Conservation (phyloP, 1,140 invertebrate species). For the Zophobas atratus region DNA sequence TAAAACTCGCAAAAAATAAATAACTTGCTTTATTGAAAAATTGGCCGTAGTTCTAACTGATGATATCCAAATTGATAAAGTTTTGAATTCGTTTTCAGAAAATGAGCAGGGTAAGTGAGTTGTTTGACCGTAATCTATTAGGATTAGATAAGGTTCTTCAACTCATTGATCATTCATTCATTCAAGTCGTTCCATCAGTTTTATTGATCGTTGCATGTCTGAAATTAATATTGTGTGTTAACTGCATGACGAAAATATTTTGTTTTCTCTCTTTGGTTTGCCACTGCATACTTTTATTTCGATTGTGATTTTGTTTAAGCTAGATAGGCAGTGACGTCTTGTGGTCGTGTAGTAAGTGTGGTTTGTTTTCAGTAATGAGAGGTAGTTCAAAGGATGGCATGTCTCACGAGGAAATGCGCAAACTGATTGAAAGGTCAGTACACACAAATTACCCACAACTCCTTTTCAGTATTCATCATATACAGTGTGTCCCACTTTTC, state of each 20-base stretch:
- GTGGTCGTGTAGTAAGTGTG: slow-evolving; percentile 69
- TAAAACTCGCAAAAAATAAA: not conserved
- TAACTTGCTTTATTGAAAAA: slow-evolving; percentile 17
- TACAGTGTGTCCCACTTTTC: not conserved
- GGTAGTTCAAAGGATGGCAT: slow-evolving; percentile 87
- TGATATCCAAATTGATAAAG: not conserved
- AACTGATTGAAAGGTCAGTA: slow-evolving; percentile 95
- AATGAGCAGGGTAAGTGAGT: slow-evolving; percentile 67
- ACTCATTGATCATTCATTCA: slow-evolving; percentile 51
- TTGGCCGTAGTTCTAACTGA: not conserved
- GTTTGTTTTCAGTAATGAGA: slow-evolving; percentile 82
- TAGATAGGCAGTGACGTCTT: slow-evolving; percentile 64
- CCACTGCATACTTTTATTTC: slow-evolving; percentile 44
- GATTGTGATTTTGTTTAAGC: slow-evolving; percentile 56
- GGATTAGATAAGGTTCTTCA: slow-evolving; percentile 57
- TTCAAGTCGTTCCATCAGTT: slow-evolving; percentile 21
- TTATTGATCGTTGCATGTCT: slow-evolving; percentile 46
- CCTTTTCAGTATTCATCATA: not conserved
- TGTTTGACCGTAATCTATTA: slow-evolving; percentile 60
- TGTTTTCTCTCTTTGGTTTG: slow-evolving; percentile 27
- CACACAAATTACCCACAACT: slow-evolving; percentile 30
- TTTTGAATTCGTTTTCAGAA: slow-evolving; percentile 65
- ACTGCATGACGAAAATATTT: slow-evolving; percentile 29
- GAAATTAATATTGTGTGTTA: slow-evolving; percentile 48
- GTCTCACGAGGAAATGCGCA: slow-evolving; percentile 94